Percentiles rank a stretch among this genome's conserved stretches.
Conservation (phyloP, 2,888 invertebrate genomes). For the Colostygia pectinataria region DNA sequence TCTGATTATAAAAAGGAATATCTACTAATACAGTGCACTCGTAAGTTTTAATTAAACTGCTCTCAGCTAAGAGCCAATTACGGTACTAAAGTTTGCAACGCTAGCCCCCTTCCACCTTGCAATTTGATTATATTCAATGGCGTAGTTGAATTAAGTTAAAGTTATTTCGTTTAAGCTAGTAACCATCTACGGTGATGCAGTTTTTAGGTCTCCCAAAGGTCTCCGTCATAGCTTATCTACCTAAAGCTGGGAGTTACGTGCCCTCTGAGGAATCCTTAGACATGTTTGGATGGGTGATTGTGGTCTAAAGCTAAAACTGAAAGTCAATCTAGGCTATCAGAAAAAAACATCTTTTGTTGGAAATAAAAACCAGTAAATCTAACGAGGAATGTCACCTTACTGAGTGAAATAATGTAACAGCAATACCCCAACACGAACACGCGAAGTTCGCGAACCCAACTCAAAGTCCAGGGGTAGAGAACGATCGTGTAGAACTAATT, state of each 20-base stretch:
- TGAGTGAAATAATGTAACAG: constrained; percentile 7
- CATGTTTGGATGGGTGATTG: too few relatives aligned
- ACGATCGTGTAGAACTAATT: constrained; percentile 21
- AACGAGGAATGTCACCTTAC: constrained; percentile 5
- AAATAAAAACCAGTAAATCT: too few relatives aligned
- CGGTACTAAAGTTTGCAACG: constrained; percentile 8
- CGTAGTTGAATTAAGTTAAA: neutral
- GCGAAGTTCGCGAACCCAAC: constrained; percentile 10
- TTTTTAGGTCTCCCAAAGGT: too few relatives aligned
- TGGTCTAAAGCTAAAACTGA: too few relatives aligned
- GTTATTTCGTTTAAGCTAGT: too few relatives aligned
- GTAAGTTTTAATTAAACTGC: constrained; percentile 24
- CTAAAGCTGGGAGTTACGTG: too few relatives aligned
- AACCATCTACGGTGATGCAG: too few relatives aligned
- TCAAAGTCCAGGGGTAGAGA: constrained; percentile 13
- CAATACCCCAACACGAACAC: constrained; percentile 1
- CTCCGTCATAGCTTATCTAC: too few relatives aligned
- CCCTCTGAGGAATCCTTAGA: too few relatives aligned
- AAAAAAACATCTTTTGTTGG: too few relatives aligned
- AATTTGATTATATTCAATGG: neutral
- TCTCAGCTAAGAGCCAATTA: constrained; percentile 23
- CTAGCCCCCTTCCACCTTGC: neutral
- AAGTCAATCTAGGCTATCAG: too few relatives aligned
- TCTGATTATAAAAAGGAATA: constrained; percentile 6
- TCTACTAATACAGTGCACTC: constrained; percentile 8